Evolutionary conservation across 2,797 vertebrate species (phyloP), one percentile per base, ranked within the genome.

Genomic region (Ptychobarbus kaznakovi): DNA sequence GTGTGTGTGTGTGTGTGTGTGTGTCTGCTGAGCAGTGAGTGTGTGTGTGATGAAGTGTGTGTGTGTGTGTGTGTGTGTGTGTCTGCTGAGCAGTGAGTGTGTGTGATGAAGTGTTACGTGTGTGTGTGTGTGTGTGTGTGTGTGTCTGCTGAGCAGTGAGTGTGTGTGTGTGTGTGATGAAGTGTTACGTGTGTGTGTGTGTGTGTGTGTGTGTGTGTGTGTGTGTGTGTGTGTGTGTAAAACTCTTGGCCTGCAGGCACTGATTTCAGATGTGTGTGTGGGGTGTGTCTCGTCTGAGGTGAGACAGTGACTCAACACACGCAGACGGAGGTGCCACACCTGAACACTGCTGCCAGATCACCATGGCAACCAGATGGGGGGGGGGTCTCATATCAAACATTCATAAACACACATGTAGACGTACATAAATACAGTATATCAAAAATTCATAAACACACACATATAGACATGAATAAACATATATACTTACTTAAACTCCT

Each of bases 241-340:
- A 82, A 82, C 40, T n/a, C 40, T 11, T 4, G 2, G 35, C 81
- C 81, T 8, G 81, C 25, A 0, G 69, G 53, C 38, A 72, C 38
- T 32, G 49, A 82, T 82, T 82, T 82, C 80, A 82, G n/a, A 35
- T 65, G 12, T n/a, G 70, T 49, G 72, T 74, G 72, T 49, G 53
- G 70, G 81, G 81, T 74, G 81, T 82, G 81, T 82, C 69, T 9
- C 6, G 40, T 20, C 69, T 74, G 40, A 74, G 69, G 81, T 74
- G 69, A 74, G 81, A 73, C 69, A 13, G 53, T 82, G 81, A 82
- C 56, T 82, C 81, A 82, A 18, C 51, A 40, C 22, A 61, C 13
- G 6, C 38, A 61, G 80, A 73, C 80, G 1, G 8, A 49, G 40
- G 40, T 35, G 69, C 69, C 80, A 61, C 80, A 82, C 80, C 80